Evolutionary conservation across 2,797 vertebrate genomes (phyloP), one percentile per base, ranked within the genome.

Genomic region (Catamblyrhynchus diadema): DNA sequence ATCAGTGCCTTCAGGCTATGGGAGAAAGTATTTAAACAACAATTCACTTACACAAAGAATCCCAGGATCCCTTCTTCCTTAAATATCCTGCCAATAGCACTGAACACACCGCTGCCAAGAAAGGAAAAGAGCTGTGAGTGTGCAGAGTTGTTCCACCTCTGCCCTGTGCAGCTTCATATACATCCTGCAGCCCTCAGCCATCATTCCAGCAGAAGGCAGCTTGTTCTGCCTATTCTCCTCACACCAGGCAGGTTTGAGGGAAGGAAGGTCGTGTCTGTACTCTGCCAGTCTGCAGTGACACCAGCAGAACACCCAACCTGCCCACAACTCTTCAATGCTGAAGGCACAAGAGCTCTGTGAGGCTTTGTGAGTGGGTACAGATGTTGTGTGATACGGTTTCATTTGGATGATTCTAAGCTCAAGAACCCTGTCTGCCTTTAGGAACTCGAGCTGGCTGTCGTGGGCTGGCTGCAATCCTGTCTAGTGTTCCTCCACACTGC

Each of bases 41-140:
- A 83, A 96, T 93, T 98, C 95, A 98, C 98, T 98, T 97, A 99
- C 99, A 98, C 98, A 21, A 99, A 99, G 96, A 99, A 99, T 86
- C 99, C 99, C 89, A 98, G 94, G 33, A 99, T 93, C 47, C 99
- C 98, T 94, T 99, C 99, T 93, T 99, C 98, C 95, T 98, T 98
- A 92, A 98, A 98, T 93, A 99, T 99, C 96, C 97, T 98, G 94
- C 97, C 56, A 6, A 99, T 95, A 92, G 98, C 98, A 24, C 98
- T 98, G 96, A 99, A 96, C 53, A 99, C 96, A 7, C 98, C 98
- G 0, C 99, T 99, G 97, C 54, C 85, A 91, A 94, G 86, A 89
- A 89, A 95, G 74, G 54, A 72, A 57, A 47, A 78, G 12, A 51
- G 57, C 82, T 70, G 28, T 42, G 56, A 62, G 23, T 1, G 1